These are phyloP conservation scores for Geranospiza caerulescens DNA, from an alignment of 2,797 vertebrate species.

Conservation along the genomic window DNA sequence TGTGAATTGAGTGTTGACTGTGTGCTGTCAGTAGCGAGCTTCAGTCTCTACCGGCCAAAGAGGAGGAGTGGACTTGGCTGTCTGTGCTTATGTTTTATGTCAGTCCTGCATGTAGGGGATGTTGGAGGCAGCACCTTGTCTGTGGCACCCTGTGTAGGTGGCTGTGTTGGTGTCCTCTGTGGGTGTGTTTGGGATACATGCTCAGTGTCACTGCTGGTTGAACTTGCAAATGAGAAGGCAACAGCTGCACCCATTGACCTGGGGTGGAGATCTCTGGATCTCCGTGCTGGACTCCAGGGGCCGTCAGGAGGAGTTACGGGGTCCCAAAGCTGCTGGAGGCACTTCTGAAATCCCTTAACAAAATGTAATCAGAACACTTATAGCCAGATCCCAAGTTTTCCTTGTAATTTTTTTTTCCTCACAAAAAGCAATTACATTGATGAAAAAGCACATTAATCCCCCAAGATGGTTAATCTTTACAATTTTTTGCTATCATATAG, in stretches of 20 bases:
- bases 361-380: background rate
- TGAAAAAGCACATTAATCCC: constrained; percentile 26
- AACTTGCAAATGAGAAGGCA: background rate
- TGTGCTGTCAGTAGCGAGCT: background rate
- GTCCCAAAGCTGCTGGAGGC: background rate
- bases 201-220: background rate
- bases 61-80: background rate
- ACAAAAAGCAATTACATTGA: constrained; percentile 31
- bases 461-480: background rate
- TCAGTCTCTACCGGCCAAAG: background rate
- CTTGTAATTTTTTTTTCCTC: background rate
- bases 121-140: background rate
- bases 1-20: background rate
- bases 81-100: background rate
- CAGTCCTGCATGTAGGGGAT: background rate
- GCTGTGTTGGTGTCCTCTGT: background rate
- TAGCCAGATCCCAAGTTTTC: background rate
- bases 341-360: background rate
- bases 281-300: background rate
- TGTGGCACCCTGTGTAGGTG: background rate
- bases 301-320: background rate
- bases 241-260: rapidly evolving
- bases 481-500: background rate
- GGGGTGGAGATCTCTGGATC: background rate
- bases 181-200: rapidly evolving